These are phyloP conservation scores for Heliconius melpomene DNA, from an alignment of 1,140 invertebrate genomes.

Conservation along the genomic window DNA sequence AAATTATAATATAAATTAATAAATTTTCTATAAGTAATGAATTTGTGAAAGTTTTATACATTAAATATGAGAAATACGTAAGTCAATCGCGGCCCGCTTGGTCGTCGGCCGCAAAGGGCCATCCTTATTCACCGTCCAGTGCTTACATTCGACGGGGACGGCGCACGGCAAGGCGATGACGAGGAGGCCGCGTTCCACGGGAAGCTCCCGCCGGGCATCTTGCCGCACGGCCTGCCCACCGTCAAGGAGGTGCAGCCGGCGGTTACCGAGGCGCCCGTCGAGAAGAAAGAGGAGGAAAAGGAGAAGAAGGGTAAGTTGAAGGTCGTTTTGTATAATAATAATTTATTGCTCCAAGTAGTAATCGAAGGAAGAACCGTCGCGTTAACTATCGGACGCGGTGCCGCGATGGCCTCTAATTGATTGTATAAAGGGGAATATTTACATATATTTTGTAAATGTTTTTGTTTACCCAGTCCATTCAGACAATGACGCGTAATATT, in stretches of 20 bases:
- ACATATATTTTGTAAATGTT: neutral
- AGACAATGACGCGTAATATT: too few species aligned
- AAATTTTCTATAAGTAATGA: neutral
- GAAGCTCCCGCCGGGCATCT: slow-evolving; percentile 94
- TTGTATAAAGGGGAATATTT: neutral
- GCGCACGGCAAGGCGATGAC: slow-evolving; percentile 93
- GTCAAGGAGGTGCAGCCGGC: slow-evolving; percentile 97
- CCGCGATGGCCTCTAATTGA: too few species aligned
- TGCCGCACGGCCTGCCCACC: slow-evolving; percentile 95
- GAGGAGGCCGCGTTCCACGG: slow-evolving; percentile 92
- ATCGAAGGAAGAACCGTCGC: too few species aligned
- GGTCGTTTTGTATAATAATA: neutral
- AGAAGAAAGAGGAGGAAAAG: slow-evolving; percentile 87
- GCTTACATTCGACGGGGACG: slow-evolving; percentile 98
- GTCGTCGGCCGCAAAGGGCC: slow-evolving; percentile 63
- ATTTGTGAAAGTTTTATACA: neutral
- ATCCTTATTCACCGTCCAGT: slow-evolving; percentile 96
- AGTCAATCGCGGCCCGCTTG: slow-evolving; percentile 45
- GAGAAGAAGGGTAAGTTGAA: slow-evolving; percentile 61
- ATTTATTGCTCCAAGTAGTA: too few species aligned
- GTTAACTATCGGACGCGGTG: too few species aligned
- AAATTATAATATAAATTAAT: neutral
- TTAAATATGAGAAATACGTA: neutral
- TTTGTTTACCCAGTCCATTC: too few species aligned
- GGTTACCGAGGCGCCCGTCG: slow-evolving; percentile 90